Conservation (phyloP, 2,113 vertebrate genomes). For the Oophaga pumilio region DNA sequence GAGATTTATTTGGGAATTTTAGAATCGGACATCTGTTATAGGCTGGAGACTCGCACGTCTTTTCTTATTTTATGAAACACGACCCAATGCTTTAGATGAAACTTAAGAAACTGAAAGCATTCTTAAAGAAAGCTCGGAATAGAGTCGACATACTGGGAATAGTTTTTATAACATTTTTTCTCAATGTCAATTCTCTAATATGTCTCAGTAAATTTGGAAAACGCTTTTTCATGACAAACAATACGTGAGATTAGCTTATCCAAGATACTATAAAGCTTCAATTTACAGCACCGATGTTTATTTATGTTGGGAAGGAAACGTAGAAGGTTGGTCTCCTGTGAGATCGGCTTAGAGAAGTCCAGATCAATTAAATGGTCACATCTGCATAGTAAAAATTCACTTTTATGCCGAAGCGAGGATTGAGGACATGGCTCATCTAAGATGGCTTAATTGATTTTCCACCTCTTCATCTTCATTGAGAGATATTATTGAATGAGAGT, state of each 20-base stretch:
- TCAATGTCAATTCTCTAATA: conserved; percentile 47
- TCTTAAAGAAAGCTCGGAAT: conserved; percentile 34
- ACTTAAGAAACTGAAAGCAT: conserved; percentile 42
- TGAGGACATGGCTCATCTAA: background rate
- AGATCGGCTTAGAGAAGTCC: conserved; percentile 21
- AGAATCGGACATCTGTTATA: conserved; percentile 46
- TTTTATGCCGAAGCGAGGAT: background rate
- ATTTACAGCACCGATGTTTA: conserved; percentile 27
- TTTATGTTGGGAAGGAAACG: conserved; percentile 21
- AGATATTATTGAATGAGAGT: background rate
- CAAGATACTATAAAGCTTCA: conserved; percentile 10
- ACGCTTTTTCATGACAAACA: conserved; percentile 43
- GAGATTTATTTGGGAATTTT: conserved; percentile 44
- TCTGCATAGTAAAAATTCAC: conserved; percentile 37
- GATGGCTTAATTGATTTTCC: conserved; percentile 15
- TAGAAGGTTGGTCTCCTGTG: conserved; percentile 33
- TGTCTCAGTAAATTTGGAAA: conserved; percentile 44
- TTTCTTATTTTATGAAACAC: conserved; percentile 46
- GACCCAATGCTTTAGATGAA: conserved; percentile 39
- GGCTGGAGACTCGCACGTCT: conserved; percentile 24
- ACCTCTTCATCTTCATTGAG: background rate
- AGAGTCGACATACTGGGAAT: conserved; percentile 27
- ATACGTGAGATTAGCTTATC: conserved; percentile 48
- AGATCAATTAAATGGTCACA: conserved; percentile 35
- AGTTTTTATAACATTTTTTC: conserved; percentile 14